These are phyloP conservation scores for Agapornis canus DNA, from an alignment of 2,797 vertebrate genomes.

Conservation along the genomic window DNA sequence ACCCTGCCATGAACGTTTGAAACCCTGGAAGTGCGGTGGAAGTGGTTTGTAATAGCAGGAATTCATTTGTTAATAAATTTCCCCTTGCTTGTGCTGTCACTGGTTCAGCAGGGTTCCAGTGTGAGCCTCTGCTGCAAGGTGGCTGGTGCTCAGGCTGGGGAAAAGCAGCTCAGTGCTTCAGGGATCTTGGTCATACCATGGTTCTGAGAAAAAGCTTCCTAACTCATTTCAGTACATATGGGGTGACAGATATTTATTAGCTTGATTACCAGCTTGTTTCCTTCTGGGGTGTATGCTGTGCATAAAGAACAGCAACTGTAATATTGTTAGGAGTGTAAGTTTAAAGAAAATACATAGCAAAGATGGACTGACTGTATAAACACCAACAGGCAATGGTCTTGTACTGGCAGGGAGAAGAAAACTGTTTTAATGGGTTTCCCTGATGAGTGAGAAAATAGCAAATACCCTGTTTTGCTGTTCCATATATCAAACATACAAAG, in stretches of 20 bases:
- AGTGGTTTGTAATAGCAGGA: slow-evolving; percentile 30
- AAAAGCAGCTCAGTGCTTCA: background rate
- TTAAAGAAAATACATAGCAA: background rate
- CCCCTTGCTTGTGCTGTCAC: background rate
- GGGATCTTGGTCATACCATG: background rate
- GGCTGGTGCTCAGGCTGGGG: background rate
- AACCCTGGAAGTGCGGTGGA: background rate
- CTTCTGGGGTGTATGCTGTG: background rate
- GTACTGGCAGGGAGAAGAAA: background rate
- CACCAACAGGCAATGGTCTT: background rate
- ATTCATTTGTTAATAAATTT: slow-evolving; percentile 30
- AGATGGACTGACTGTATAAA: background rate
- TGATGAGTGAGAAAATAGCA: background rate
- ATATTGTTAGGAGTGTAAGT: background rate
- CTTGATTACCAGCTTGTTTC: background rate
- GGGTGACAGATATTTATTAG: background rate
- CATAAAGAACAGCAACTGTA: background rate
- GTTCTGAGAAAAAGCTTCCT: background rate
- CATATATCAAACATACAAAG: background rate
- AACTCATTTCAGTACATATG: background rate
- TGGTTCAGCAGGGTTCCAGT: background rate
- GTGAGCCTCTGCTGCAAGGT: background rate
- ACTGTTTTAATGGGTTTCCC: background rate
- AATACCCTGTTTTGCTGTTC: background rate
- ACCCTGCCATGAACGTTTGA: background rate